phyloP scores from a whole-genome alignment of 2,113 vertebrate genomes.

The Ciconia boyciana region DNA sequence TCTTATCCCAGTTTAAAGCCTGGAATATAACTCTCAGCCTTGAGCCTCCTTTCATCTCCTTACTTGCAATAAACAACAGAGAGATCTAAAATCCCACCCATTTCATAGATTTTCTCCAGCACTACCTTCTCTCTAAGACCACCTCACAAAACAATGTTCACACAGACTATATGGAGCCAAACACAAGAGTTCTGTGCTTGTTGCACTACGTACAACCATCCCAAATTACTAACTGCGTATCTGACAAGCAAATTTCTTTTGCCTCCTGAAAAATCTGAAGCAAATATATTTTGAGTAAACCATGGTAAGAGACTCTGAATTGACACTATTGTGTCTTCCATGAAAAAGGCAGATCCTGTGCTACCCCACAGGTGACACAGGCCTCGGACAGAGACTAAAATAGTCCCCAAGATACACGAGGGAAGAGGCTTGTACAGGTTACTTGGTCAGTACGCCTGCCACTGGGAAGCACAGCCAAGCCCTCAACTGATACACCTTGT shows the following conservation, averaged over 20 bases:
- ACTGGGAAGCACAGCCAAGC: not conserved
- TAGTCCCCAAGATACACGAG: not conserved
- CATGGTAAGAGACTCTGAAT: not conserved
- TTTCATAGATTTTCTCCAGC: not conserved
- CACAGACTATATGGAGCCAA: not conserved
- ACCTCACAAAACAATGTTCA: not conserved
- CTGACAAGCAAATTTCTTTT: not conserved
- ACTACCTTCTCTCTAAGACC: not conserved
- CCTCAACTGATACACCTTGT: not conserved
- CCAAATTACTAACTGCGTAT: not conserved
- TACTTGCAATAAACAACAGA: not conserved
- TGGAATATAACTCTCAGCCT: not conserved
- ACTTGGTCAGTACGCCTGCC: not conserved
- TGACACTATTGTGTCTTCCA: not conserved
- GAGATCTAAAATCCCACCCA: not conserved
- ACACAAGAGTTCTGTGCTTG: not conserved
- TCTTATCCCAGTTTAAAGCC: not conserved
- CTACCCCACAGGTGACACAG: not conserved
- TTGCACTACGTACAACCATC: rapidly evolving
- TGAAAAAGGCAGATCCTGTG: not conserved
- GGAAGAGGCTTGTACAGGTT: not conserved
- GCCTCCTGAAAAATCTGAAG: not conserved
- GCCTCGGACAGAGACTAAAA: not conserved
- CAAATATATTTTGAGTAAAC: not conserved
- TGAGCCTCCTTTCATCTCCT: not conserved